phyloP scores from a whole-genome alignment of 2,888 invertebrate genomes.

The Synanthedon vespiformis region DNA sequence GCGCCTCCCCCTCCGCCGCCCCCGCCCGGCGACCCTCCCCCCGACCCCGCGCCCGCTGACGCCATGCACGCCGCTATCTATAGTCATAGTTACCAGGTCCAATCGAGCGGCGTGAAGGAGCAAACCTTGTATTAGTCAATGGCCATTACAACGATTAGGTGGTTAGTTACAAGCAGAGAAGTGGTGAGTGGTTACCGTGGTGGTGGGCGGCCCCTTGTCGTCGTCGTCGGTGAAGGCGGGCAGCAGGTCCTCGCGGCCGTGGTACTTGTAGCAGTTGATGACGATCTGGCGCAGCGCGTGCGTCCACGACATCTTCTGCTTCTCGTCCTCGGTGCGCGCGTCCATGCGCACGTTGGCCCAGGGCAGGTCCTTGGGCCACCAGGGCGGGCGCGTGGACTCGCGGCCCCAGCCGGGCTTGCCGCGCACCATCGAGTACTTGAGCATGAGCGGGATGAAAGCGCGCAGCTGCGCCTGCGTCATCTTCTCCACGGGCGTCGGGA shows the following conservation, averaged over 20 bases:
- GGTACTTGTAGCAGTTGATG: conserved; percentile 97
- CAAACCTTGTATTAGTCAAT: background rate
- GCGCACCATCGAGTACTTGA: conserved; percentile 94
- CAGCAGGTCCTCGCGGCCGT: conserved; percentile 93
- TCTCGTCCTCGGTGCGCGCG: conserved; percentile 94
- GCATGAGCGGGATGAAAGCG: conserved; percentile 97
- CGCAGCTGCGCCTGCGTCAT: conserved; percentile 98
- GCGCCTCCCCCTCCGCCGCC: conserved; percentile 21
- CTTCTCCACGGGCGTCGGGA: conserved; percentile 98
- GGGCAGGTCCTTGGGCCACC: conserved; percentile 98
- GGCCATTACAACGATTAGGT: too few relatives aligned
- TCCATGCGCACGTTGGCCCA: conserved; percentile 99
- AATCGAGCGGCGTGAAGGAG: background rate
- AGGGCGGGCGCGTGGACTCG: conserved; percentile 93
- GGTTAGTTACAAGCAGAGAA: too few relatives aligned
- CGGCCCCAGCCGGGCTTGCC: conserved; percentile 99
- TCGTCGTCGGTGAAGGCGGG: conserved; percentile 95
- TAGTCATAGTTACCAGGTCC: background rate
- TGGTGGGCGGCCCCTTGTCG: conserved; percentile 74
- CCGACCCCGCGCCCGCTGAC: conserved; percentile 12
- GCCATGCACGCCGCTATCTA: conserved; percentile 44
- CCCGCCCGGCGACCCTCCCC: conserved; percentile 19
- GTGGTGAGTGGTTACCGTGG: conserved; percentile 22
- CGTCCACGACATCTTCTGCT: conserved; percentile 99
- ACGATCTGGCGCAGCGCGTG: conserved; percentile 96